Conservation (phyloP, 1,140 invertebrate species). For the Drosophila truncata region DNA sequence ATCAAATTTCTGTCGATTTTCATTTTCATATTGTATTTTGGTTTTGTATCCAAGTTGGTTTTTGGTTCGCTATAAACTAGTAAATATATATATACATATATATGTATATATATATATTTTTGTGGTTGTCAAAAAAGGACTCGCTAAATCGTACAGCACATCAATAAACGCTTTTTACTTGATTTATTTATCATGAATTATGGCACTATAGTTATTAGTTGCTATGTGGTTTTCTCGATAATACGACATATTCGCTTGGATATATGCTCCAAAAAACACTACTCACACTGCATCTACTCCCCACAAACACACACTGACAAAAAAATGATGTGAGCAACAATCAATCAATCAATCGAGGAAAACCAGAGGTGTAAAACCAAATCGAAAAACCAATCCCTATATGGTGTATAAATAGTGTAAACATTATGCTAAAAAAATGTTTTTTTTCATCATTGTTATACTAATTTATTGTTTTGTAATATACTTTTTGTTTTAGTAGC, state of each 20-base stretch:
- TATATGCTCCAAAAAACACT: slow-evolving; percentile 41
- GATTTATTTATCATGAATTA: slow-evolving; percentile 45
- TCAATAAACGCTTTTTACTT: slow-evolving; percentile 51
- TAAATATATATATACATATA: slow-evolving; percentile 49
- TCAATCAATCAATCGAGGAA: slow-evolving; percentile 43
- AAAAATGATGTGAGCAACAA: slow-evolving; percentile 53
- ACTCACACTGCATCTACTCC: slow-evolving; percentile 28
- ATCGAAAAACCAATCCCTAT: slow-evolving; percentile 55
- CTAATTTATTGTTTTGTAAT: background rate
- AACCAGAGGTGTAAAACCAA: slow-evolving; percentile 48
- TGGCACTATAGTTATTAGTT: slow-evolving; percentile 68
- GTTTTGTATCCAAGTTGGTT: slow-evolving; percentile 35
- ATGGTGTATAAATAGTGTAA: slow-evolving; percentile 48
- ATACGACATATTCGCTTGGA: slow-evolving; percentile 42
- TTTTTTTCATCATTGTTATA: background rate
- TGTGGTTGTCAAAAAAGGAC: slow-evolving; percentile 56
- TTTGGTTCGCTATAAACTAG: slow-evolving; percentile 43
- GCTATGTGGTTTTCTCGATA: slow-evolving; percentile 38
- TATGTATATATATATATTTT: slow-evolving; percentile 32
- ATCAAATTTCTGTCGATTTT: background rate
- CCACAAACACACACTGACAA: slow-evolving; percentile 25
- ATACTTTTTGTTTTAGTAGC: slow-evolving; percentile 26
- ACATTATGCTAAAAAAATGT: slow-evolving; percentile 52
- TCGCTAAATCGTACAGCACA: slow-evolving; percentile 57
- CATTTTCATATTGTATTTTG: slow-evolving; percentile 22